Base-by-base conservation (phyloP, 2,888 invertebrate genomes). In the Stramonita haemastoma region DNA sequence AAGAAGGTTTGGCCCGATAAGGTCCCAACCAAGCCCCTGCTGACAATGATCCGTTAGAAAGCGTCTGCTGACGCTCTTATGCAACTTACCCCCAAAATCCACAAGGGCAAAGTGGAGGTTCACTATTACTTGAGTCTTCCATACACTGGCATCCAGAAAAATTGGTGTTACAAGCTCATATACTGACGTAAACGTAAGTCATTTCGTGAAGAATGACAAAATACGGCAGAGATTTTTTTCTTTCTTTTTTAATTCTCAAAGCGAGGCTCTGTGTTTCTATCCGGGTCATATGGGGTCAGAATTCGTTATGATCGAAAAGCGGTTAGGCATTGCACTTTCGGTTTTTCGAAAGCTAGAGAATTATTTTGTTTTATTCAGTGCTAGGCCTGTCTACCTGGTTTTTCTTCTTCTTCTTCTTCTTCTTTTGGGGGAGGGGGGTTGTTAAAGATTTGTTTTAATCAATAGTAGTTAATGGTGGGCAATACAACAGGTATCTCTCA, bases 21-120 rank as follows among this genome's bases (percentile, higher is more conserved):
- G 70, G 89, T 36, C 60, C 89, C 89, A 84, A 70, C 89, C 89
- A 46, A 89, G 46, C 46, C 89, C 85, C 79, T 73, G 73, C 83
- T 84, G 77, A 90, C 85, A 85, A 85, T 60, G 56, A 77, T 87
- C 87, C 83, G 87, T 87, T 87, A 87, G 32, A n/a, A 36, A 36
- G 36, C 87, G 73, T 87, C 46, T 73, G 46, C 17, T 46, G 17
- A 6, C 15, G 19, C 36, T 11, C 57, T 57, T 34, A n/a, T 89
- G 1, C 57, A 87, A 91, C 93, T 93, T 93, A 95, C 95, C 95
- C 95, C 93, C 94, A 95, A 92, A 95, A 95, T 89, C 95, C 95
- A 92, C 95, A 95, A 32, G 94, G 94, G 91, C 94, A 95, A 89
- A 93, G 91, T 70, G 93, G 93, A 91, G 93, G 93, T 91, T 94